Evolutionary conservation across 1,140 invertebrate species (phyloP).

Genomic region (Spodoptera litura): DNA sequence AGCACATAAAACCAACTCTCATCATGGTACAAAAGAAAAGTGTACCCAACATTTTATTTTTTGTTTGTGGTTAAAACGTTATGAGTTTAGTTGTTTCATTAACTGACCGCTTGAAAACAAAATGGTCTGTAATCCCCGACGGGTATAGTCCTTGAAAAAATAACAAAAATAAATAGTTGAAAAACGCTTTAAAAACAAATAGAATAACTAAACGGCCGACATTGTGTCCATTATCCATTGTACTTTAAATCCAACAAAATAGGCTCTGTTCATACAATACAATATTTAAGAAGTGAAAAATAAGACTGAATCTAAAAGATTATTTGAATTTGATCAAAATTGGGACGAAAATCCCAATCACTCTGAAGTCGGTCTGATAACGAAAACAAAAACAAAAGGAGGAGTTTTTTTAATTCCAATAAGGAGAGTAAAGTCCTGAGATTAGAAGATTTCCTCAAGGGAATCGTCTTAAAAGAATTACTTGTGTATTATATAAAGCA

Average conservation of each 20-base stretch:
- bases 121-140: neutral
- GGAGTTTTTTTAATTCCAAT: slow-evolving; percentile 19
- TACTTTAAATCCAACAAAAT: too few relatives aligned
- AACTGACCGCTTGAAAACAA: slow-evolving; percentile 13
- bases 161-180: neutral
- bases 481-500: slow-evolving; percentile 14
- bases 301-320: neutral
- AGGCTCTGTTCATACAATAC: neutral
- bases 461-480: slow-evolving; percentile 31
- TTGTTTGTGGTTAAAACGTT: slow-evolving; percentile 16
- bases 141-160: neutral
- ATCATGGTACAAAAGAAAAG: neutral
- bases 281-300: neutral
- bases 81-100: neutral
- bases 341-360: neutral
- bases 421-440: slow-evolving; percentile 10
- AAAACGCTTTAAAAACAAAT: neutral
- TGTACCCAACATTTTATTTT: neutral
- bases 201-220: too few relatives aligned
- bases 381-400: slow-evolving; percentile 13
- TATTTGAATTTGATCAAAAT: neutral
- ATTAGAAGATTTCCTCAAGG: slow-evolving; percentile 31
- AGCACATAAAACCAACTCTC: too few relatives aligned
- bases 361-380: neutral
- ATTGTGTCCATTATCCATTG: too few relatives aligned